Conservation (phyloP, 2,113 vertebrate species). For the Numenius arquata region DNA sequence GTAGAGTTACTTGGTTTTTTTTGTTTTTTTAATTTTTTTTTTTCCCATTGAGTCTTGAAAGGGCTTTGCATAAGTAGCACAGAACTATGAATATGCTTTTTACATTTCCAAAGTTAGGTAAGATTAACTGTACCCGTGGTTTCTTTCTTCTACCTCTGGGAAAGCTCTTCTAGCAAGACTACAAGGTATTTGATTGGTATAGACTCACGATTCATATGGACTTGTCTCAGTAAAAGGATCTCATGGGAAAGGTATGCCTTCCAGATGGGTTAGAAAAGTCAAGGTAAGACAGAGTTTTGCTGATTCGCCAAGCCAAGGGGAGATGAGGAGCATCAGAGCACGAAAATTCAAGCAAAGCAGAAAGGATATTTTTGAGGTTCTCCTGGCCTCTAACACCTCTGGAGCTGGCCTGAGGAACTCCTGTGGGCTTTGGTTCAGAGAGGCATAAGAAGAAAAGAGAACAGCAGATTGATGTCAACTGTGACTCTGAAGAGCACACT, state of each 20-base stretch:
- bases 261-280: not conserved
- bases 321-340: not conserved
- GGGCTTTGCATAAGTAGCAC: not conserved
- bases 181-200: not conserved
- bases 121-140: rapidly evolving
- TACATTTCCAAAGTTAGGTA: not conserved
- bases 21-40: not conserved
- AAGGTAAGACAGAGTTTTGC: not conserved
- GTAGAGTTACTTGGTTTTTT: not conserved
- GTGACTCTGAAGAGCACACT: not conserved
- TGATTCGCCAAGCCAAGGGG: not conserved
- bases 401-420: not conserved
- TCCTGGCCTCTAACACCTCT: not conserved
- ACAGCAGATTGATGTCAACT: not conserved
- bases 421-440: not conserved
- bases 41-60: not conserved
- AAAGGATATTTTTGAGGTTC: not conserved
- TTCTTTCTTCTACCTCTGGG: not conserved
- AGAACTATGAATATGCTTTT: not conserved
- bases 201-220: not conserved
- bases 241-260: not conserved
- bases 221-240: not conserved
- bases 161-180: not conserved
- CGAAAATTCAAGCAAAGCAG: not conserved
- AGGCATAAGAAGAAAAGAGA: not conserved